phyloP scores from a whole-genome alignment of 2,888 invertebrate species.

The Cinara cedri region DNA sequence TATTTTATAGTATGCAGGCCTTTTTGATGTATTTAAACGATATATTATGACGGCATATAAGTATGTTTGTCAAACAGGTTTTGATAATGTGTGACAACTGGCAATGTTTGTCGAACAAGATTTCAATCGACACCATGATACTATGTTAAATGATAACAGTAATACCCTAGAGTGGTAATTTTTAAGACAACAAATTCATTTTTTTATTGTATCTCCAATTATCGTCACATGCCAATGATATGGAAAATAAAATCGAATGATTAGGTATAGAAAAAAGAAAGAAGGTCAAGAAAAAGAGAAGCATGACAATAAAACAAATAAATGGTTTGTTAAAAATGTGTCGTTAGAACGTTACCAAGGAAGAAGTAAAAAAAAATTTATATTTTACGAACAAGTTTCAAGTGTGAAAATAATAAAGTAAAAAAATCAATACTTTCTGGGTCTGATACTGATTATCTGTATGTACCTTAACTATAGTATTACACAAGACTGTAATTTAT shows the following conservation, averaged over 20 bases:
- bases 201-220: not conserved
- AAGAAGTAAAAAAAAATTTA: not conserved
- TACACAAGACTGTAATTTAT: conserved; percentile 22
- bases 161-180: too few relatives aligned
- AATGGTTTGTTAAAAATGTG: not conserved
- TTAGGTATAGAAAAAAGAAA: too few relatives aligned
- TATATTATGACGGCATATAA: too few relatives aligned
- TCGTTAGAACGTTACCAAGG: not conserved
- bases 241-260: not conserved
- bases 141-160: too few relatives aligned
- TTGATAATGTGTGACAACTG: too few relatives aligned
- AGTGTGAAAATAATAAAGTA: not conserved
- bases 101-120: too few relatives aligned
- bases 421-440: not conserved
- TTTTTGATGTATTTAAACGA: too few relatives aligned
- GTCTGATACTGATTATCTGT: not conserved
- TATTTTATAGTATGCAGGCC: too few relatives aligned
- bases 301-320: not conserved
- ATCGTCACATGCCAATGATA: not conserved
- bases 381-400: not conserved
- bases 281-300: not conserved
- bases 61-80: too few relatives aligned
- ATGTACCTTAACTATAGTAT: not conserved
- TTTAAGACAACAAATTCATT: too few relatives aligned
- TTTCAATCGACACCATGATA: too few relatives aligned